Evolutionary conservation across 1,140 invertebrate species (phyloP).

Genomic region (Sitodiplosis mosellana): DNA sequence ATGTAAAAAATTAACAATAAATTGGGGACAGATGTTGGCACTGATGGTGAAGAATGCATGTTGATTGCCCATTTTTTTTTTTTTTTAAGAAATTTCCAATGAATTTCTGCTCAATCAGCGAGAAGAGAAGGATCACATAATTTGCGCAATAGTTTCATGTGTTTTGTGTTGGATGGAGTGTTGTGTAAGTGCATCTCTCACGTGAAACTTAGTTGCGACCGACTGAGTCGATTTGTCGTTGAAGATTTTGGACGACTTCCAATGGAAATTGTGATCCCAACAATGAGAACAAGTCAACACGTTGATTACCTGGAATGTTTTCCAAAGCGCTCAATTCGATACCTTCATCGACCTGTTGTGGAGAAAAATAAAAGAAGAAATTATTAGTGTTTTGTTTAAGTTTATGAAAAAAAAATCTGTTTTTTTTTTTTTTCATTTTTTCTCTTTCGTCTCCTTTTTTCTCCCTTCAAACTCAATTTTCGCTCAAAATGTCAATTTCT

Average conservation of each 20-base stretch:
- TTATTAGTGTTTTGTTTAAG: conserved; percentile 7
- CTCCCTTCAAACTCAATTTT: no score
- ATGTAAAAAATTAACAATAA: no score
- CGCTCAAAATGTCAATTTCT: not conserved
- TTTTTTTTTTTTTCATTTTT: no score
- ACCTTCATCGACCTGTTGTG: conserved; percentile 51
- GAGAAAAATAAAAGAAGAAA: conserved; percentile 8
- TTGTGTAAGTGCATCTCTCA: not conserved
- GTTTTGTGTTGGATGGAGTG: not conserved
- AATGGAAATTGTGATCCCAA: conserved; percentile 62
- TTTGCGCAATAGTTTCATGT: not conserved
- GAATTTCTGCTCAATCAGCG: not conserved
- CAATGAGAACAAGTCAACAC: conserved; percentile 61
- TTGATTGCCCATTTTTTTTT: not conserved
- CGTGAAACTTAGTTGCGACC: conserved; percentile 34
- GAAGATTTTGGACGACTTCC: conserved; percentile 72
- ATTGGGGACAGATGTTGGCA: not conserved
- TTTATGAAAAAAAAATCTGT: conserved; percentile 1
- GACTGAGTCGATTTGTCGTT: conserved; percentile 60
- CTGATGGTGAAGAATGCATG: not conserved
- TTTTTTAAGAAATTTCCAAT: not conserved
- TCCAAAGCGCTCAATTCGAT: conserved; percentile 67
- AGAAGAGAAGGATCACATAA: not conserved
- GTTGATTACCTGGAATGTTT: conserved; percentile 62
- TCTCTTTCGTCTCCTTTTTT: no score